Conservation (phyloP, 2,888 invertebrate species). For the Chloroclysta siterata region DNA sequence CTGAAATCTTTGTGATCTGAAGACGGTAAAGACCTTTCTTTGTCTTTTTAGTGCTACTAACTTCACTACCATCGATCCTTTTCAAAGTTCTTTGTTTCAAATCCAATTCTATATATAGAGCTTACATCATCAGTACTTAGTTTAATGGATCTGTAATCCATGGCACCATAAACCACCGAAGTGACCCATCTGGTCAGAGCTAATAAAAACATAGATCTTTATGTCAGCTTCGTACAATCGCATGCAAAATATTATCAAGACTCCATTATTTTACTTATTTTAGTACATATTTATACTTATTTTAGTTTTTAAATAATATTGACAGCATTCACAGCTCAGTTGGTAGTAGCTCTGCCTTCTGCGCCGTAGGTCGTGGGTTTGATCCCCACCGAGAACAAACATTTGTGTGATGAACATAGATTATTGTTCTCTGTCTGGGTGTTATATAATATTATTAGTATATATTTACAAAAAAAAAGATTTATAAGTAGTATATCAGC, state of each 20-base stretch:
- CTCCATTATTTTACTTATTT: background rate
- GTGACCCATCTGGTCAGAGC: conserved; percentile 50
- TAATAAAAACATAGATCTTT: conserved; percentile 43
- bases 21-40: no score
- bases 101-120: conserved; percentile 13
- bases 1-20: no score
- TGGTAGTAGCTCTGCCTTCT: no score
- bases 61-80: background rate
- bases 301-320: no score
- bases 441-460: no score
- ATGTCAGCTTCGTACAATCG: conserved; percentile 39
- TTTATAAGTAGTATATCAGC: no score
- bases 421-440: no score
- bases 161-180: conserved; percentile 41
- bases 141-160: conserved; percentile 26
- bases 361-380: no score
- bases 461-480: no score
- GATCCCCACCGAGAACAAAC: no score
- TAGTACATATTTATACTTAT: background rate
- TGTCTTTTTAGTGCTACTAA: background rate
- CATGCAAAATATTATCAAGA: conserved; percentile 7
- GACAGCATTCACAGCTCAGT: no score
- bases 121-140: conserved; percentile 22
- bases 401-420: no score
- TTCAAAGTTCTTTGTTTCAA: conserved; percentile 20